These are phyloP conservation scores for Alethe diademata DNA, from an alignment of 2,113 vertebrate species.

Conservation along the genomic window DNA sequence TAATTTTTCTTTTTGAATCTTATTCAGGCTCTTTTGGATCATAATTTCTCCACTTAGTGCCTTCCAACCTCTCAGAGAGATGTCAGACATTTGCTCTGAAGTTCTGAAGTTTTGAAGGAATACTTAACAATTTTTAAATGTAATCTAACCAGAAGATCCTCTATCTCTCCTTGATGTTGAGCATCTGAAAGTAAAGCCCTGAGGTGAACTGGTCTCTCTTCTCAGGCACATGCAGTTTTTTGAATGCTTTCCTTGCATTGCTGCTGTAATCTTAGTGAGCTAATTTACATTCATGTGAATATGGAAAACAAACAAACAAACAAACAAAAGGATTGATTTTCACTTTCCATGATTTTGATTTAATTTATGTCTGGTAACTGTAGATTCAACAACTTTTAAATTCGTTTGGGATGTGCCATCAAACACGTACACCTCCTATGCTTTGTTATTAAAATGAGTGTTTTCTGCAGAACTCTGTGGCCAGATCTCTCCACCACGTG, in stretches of 20 bases:
- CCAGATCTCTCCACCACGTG: not conserved
- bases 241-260: not conserved
- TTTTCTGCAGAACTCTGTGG: not conserved
- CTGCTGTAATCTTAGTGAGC: not conserved
- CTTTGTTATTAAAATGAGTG: not conserved
- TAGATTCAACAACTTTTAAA: not conserved
- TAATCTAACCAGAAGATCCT: not conserved
- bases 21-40: not conserved
- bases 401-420: not conserved
- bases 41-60: not conserved
- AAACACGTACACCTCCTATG: not conserved
- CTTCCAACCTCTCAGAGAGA: not conserved
- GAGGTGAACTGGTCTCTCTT: not conserved
- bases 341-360: not conserved
- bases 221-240: not conserved
- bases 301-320: not conserved
- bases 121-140: not conserved
- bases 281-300: not conserved
- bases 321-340: not conserved
- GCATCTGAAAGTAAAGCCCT: not conserved
- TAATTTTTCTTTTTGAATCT: not conserved
- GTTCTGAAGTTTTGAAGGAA: not conserved
- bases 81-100: not conserved
- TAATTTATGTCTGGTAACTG: not conserved
- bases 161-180: not conserved